These are phyloP conservation scores for Vanessa atalanta DNA, from an alignment of 1,140 invertebrate species.

Conservation along the genomic window DNA sequence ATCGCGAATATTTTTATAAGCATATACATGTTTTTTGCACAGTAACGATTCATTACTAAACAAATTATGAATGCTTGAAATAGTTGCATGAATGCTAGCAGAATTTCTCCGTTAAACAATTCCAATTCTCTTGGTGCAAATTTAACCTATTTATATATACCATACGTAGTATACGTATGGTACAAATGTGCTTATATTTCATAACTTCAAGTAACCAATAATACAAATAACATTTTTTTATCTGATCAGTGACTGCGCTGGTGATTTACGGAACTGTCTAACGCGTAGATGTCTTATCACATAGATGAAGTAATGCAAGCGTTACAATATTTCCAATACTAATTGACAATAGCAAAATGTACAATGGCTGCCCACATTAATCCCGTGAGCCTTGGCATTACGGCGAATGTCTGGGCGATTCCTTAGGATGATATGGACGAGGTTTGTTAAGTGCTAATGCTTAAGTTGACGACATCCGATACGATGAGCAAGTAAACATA, in stretches of 20 bases:
- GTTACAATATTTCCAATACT: slow-evolving; percentile 57
- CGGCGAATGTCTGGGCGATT: slow-evolving; percentile 67
- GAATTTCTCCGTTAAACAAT: no score
- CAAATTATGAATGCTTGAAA: no score
- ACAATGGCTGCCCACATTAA: slow-evolving; percentile 69
- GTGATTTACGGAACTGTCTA: slow-evolving; percentile 34
- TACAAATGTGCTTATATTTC: neutral
- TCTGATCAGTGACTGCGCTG: slow-evolving; percentile 23
- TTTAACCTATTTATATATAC: no score
- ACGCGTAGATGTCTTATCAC: slow-evolving; percentile 31
- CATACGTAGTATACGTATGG: no score
- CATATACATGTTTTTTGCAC: no score
- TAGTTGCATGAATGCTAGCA: no score
- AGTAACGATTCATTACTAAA: no score
- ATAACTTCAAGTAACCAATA: slow-evolving; percentile 16
- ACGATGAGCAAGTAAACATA: slow-evolving; percentile 49
- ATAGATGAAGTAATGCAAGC: slow-evolving; percentile 41
- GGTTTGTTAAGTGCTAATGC: slow-evolving; percentile 63
- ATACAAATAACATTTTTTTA: slow-evolving; percentile 20
- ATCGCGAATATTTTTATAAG: no score
- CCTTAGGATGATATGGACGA: slow-evolving; percentile 60
- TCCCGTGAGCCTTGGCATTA: slow-evolving; percentile 71
- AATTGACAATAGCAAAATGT: slow-evolving; percentile 65
- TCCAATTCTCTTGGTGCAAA: no score
- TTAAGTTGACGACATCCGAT: slow-evolving; percentile 51